phyloP scores from a whole-genome alignment of 2,797 vertebrate species.

The Danio kyathit region DNA sequence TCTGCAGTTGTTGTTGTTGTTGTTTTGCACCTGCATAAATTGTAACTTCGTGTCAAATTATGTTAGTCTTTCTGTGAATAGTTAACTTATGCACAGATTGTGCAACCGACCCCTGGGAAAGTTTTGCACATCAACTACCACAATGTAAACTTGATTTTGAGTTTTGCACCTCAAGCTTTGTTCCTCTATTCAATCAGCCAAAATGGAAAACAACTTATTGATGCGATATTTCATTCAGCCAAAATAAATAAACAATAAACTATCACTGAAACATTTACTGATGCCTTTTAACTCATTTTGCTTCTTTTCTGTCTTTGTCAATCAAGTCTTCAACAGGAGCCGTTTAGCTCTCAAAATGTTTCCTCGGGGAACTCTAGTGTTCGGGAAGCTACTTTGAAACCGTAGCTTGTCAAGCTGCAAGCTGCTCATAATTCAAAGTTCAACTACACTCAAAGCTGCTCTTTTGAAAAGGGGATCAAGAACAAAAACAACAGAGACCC shows the following conservation, averaged over 20 bases:
- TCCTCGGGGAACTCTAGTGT: background rate
- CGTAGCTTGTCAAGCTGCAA: background rate
- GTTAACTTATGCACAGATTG: no score
- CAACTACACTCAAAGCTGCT: background rate
- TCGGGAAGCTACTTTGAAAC: slow-evolving; percentile 14
- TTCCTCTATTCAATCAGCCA: background rate
- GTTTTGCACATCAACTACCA: background rate
- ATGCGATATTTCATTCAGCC: background rate
- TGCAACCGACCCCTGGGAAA: background rate
- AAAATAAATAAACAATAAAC: background rate
- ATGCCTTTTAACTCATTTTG: slow-evolving; percentile 16
- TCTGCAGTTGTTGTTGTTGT: no score
- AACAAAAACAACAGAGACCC: background rate
- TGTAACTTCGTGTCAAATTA: background rate
- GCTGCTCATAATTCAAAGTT: slow-evolving; percentile 21
- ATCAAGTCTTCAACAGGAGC: background rate
- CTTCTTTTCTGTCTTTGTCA: slow-evolving; percentile 2
- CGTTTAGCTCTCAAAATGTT: background rate
- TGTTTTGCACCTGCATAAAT: no score
- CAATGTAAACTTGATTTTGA: background rate
- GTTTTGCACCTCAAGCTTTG: background rate
- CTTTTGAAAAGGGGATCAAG: slow-evolving; percentile 15
- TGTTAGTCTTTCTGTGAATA: background rate
- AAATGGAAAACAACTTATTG: background rate
- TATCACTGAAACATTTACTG: background rate